Evolutionary conservation across 2,797 vertebrate genomes (phyloP).

Genomic region (Darevskia nairensis): DNA sequence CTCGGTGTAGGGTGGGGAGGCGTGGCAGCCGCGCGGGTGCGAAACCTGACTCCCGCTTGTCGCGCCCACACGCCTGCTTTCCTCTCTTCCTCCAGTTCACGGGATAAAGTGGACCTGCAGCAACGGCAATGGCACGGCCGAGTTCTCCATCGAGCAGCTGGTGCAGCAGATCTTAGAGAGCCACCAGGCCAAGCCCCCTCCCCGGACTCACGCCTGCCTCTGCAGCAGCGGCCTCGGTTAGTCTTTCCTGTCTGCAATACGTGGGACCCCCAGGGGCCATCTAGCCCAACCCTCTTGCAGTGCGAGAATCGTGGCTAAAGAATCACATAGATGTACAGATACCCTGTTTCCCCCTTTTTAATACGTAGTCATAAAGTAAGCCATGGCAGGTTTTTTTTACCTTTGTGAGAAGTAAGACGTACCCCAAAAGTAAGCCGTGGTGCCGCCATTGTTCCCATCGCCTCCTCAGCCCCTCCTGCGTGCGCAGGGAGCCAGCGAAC

Average conservation of each 20-base stretch:
- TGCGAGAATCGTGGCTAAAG: too few species aligned
- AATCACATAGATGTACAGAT: too few species aligned
- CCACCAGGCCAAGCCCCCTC: slow-evolving; percentile 88
- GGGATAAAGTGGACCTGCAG: slow-evolving; percentile 86
- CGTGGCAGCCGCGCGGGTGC: not conserved
- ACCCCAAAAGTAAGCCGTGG: too few species aligned
- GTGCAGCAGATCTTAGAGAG: slow-evolving; percentile 89
- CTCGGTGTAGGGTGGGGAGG: not conserved
- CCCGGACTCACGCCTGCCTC: slow-evolving; percentile 90
- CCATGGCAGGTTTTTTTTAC: too few species aligned
- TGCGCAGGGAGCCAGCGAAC: too few species aligned
- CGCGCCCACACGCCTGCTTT: not conserved
- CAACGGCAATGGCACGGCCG: slow-evolving; percentile 72
- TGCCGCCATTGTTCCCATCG: too few species aligned
- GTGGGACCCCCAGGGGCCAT: too few species aligned
- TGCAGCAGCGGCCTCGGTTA: slow-evolving; percentile 84
- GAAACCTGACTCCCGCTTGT: not conserved
- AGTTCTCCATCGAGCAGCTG: slow-evolving; percentile 88
- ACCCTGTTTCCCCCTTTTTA: too few species aligned
- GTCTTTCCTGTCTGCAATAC: slow-evolving; percentile 4
- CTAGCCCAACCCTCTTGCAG: too few species aligned
- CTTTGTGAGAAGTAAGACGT: too few species aligned
- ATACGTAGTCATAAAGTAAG: too few species aligned
- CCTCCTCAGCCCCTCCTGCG: too few species aligned
- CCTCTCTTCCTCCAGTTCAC: slow-evolving; percentile 78